A percentile compares a stretch with the other conserved stretches of the same genome.
phyloP scores from a whole-genome alignment of 2,797 vertebrate genomes.

The Antrozous pallidus region DNA sequence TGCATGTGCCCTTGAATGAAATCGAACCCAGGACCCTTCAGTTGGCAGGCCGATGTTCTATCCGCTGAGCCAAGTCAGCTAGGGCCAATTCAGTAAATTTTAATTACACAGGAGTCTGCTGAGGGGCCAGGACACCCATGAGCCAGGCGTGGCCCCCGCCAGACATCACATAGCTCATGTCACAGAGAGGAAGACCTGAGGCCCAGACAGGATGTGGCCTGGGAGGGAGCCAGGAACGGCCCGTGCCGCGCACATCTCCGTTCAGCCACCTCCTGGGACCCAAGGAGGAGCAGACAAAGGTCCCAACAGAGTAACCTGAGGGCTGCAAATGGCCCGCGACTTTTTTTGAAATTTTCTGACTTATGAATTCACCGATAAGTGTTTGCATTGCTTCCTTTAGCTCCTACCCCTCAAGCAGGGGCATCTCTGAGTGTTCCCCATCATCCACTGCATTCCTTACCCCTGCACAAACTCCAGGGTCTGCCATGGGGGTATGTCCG shows the following conservation, averaged over 20 bases:
- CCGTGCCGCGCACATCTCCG: accelerated
- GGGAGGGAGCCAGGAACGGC: background rate
- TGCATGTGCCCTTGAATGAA: too few species aligned
- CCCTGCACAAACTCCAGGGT: accelerated
- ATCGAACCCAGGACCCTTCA: too few species aligned
- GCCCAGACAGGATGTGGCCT: accelerated
- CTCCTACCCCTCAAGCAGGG: accelerated
- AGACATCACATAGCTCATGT: background rate
- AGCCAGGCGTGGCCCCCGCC: background rate
- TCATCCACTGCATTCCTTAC: accelerated
- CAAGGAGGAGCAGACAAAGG: accelerated
- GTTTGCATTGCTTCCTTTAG: too few species aligned
- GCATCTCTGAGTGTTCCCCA: accelerated
- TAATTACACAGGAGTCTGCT: accelerated
- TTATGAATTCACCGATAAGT: background rate
- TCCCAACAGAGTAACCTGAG: accelerated
- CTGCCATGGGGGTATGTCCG: too few species aligned
- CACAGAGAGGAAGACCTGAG: background rate
- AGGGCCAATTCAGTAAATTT: background rate
- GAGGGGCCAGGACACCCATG: accelerated
- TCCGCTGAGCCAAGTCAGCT: too few species aligned
- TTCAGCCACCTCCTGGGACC: too few species aligned
- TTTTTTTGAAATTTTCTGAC: accelerated
- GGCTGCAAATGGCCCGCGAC: accelerated
- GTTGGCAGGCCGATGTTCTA: too few species aligned